Evolutionary conservation across 2,797 vertebrate species (phyloP), one percentile per base, ranked within the genome.

Genomic region (Lacerta agilis): DNA sequence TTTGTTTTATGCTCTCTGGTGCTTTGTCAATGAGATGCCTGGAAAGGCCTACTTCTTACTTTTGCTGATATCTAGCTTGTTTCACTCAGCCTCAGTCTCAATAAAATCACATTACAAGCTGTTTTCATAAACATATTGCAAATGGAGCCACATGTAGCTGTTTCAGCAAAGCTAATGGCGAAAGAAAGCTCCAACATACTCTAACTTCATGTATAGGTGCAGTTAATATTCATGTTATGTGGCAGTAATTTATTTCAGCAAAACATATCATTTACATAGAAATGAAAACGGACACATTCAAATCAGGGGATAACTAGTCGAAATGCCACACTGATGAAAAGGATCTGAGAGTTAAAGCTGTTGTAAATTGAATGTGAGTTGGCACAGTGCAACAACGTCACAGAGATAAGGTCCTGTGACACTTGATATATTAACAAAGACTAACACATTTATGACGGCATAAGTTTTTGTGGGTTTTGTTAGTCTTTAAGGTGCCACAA

Each of bases 51-150:
- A 86, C 0, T 36, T 2, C 67, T 92, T 95, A 2, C 0, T 88
- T 82, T 92, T 93, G 25, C 36, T 82, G 87, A 83, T 88, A 94
- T 92, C 94, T 92, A 78, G 87, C 83, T 80, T 89, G 91, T 93
- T 91, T 96, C 92, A 95, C 91, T 94, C 94, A 95, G 91, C 78
- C 93, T 91, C 25, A 84, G 5, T 94, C 93, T 89, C 90, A 76
- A 2, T 58, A 71, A 93, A 93, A 89, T 89, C n/a, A 91, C 49
- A 80, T 87, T 92, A 89, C 87, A 89, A 94, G 85, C 11, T 87
- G 1, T 29, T 58, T 71, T 64, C 27, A 0, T 89, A 89, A 91
- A 82, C 10, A 3, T 77, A 23, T 89, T 92, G 92, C 81, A 69
- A 92, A 91, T 86, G 64, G 82, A 13, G 55, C 85, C 93, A 69